Evolutionary conservation across 2,797 vertebrate species (phyloP), one percentile per base, ranked within the genome.

Genomic region (Tapirus indicus): DNA sequence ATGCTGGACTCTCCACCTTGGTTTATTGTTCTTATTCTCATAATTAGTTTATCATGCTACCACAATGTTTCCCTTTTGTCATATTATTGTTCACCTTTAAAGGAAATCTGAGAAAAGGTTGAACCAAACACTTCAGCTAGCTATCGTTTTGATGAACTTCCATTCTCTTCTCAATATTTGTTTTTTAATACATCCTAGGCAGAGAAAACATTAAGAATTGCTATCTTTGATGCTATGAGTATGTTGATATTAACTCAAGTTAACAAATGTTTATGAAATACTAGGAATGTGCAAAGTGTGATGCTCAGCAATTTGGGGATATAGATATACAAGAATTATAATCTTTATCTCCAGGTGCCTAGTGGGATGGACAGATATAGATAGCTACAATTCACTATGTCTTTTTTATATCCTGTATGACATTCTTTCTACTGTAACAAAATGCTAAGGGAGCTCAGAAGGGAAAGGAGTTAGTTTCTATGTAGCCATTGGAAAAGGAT

Each of bases 201-300:
- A 88, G 35, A 79, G 91, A 75, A 97, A 94, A 89, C 25, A 74
- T 83, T 94, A 91, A 66, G 11, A 68, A 90, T 94, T 90, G 9
- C 71, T 92, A 25, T 78, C 29, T 88, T 82, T 85, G 56, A 82
- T 85, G 2, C 5, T 87, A 10, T 68, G 38, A 0, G 41, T 54
- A 6, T 94, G 62, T 23, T 92, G 8, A 38, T 84, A 87, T 66
- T 79, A 62, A 91, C 92, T 94, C 29, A 84, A 82, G 97, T 82
- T 92, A 88, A 88, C 21, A 97, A 68, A 58, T 88, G 68, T 82
- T 93, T 93, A 54, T 91, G 52, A 90, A 88, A 41, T 95, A 62
- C n/a, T 60, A 85, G 29, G 32, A 85, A 58, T 95, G n/a, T 85
- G n/a, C 38, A 77, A 95, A 96, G 41, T 92, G 14, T 29, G 16